These are phyloP conservation scores for Lonchura striata DNA, from an alignment of 2,113 vertebrate genomes.

Conservation along the genomic window DNA sequence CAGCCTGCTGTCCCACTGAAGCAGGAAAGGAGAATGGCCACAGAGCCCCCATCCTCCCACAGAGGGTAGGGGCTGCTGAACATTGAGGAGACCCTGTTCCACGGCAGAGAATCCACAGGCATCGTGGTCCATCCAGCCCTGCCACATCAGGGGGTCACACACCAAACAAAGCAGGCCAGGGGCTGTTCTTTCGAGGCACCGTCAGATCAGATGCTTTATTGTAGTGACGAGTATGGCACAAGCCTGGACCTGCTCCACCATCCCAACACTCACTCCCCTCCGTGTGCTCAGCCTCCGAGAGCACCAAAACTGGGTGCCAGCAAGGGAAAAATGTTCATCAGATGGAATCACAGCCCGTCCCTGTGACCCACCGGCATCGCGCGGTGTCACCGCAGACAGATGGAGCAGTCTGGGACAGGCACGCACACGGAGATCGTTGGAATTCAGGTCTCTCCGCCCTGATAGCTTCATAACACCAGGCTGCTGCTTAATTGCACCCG, in stretches of 20 bases:
- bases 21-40: background rate
- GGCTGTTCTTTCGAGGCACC: background rate
- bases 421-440: background rate
- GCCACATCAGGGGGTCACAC: background rate
- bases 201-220: background rate
- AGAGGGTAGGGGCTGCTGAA: background rate
- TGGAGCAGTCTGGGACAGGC: background rate
- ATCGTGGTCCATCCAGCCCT: accelerated
- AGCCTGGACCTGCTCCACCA: background rate
- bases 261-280: accelerated
- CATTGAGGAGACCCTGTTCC: background rate
- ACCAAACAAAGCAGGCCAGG: background rate
- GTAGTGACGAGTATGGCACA: accelerated
- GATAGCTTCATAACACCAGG: constrained; percentile 7
- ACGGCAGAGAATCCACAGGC: accelerated
- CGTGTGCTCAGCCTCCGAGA: accelerated
- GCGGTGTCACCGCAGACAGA: background rate
- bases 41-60: background rate
- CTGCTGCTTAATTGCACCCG: constrained; percentile 62
- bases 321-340: background rate
- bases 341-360: background rate
- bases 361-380: accelerated
- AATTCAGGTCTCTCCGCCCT: constrained; percentile 44
- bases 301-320: accelerated
- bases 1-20: accelerated